Percentiles rank a stretch among this genome's conserved stretches.
Conservation (phyloP, 2,888 invertebrate species). For the Heliconius ethilla region DNA sequence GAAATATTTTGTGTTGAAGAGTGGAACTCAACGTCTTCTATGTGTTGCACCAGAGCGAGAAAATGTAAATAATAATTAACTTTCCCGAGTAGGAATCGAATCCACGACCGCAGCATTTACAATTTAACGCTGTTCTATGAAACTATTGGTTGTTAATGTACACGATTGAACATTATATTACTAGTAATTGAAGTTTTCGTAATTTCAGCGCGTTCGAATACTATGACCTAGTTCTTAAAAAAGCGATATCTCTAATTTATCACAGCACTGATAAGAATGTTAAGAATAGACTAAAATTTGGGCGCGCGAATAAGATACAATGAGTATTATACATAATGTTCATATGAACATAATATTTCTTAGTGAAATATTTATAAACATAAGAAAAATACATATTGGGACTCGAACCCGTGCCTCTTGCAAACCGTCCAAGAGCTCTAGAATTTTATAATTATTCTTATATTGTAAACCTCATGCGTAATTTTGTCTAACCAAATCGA, state of each 20-base stretch:
- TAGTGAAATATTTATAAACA: no score
- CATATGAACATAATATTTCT: not conserved
- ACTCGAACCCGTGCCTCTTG: not conserved
- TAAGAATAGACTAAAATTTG: not conserved
- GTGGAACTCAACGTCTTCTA: not conserved
- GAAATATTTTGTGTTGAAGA: not conserved
- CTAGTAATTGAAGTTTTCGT: not conserved
- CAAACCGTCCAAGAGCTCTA: no score
- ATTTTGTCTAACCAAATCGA: no score
- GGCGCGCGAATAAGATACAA: not conserved
- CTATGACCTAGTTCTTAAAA: constrained; percentile 14
- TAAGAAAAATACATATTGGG: no score
- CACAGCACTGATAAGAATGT: constrained; percentile 18
- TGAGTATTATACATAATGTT: not conserved
- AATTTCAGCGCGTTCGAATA: not conserved
- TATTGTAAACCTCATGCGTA: no score
- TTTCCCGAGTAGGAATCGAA: not conserved
- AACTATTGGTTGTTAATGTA: not conserved
- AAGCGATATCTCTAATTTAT: constrained; percentile 23
- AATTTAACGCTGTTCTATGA: not conserved
- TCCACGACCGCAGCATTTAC: not conserved
- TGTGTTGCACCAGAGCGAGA: not conserved
- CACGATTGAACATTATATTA: not conserved
- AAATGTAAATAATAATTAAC: not conserved
- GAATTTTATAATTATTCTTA: no score